phyloP scores from a whole-genome alignment of 2,888 invertebrate genomes.

The Drosophila ustulata region DNA sequence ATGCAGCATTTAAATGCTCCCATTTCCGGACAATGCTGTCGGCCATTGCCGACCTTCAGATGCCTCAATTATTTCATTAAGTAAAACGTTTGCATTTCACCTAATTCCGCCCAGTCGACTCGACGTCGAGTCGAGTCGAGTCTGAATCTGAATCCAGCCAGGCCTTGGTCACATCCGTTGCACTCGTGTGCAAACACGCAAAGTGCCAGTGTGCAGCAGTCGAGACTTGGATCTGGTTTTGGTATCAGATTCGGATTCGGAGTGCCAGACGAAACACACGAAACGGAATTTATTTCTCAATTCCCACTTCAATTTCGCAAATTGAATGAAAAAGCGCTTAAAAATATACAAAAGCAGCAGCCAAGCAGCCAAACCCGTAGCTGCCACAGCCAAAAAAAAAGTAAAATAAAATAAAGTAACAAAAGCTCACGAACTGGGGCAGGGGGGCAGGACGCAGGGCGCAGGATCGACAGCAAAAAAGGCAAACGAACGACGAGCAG shows the following conservation, averaged over 20 bases:
- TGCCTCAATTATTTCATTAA: conserved; percentile 80
- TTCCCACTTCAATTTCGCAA: conserved; percentile 84
- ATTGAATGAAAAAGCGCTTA: conserved; percentile 83
- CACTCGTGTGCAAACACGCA: conserved; percentile 69
- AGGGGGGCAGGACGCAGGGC: conserved; percentile 15
- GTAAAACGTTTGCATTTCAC: conserved; percentile 79
- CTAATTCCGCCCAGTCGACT: conserved; percentile 66
- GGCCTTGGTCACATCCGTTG: conserved; percentile 67
- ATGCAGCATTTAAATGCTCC: conserved; percentile 70
- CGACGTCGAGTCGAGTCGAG: background rate
- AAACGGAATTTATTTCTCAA: conserved; percentile 83
- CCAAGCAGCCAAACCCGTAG: conserved; percentile 40
- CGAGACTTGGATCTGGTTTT: conserved; percentile 33
- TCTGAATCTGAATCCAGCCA: conserved; percentile 7
- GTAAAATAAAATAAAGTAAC: conserved; percentile 63
- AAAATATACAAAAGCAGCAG: conserved; percentile 80
- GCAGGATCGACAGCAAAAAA: conserved; percentile 51
- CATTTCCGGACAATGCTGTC: conserved; percentile 62
- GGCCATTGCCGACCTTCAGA: conserved; percentile 64
- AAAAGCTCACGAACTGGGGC: conserved; percentile 55
- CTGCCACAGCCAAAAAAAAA: conserved; percentile 47
- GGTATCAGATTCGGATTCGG: conserved; percentile 42
- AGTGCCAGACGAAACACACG: conserved; percentile 58
- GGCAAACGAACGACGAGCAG: conserved; percentile 66
- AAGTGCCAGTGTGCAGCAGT: conserved; percentile 31